These are phyloP conservation scores for Bombylius discolor DNA, from an alignment of 2,888 invertebrate genomes.

Conservation along the genomic window DNA sequence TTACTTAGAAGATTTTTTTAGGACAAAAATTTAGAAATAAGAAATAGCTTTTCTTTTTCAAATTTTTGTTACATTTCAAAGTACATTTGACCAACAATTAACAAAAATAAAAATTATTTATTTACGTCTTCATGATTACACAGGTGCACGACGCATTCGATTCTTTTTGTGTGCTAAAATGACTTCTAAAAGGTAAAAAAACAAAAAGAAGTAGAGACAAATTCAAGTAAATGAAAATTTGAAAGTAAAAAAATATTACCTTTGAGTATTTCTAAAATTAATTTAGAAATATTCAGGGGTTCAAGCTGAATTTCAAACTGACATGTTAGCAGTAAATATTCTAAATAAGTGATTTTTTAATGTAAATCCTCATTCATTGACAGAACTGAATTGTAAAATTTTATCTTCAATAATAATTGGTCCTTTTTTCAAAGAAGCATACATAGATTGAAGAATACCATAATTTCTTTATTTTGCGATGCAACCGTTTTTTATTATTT, in stretches of 20 bases:
- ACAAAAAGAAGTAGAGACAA: background rate
- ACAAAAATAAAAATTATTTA: slow-evolving; percentile 9
- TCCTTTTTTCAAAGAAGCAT: slow-evolving; percentile 66
- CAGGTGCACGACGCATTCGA: slow-evolving; percentile 57
- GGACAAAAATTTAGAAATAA: no score
- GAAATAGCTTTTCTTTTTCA: no score
- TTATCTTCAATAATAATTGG: slow-evolving; percentile 61
- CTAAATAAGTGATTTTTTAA: slow-evolving; percentile 57
- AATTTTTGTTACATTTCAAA: no score
- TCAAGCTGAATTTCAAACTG: slow-evolving; percentile 73
- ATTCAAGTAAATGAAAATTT: background rate
- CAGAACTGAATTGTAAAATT: slow-evolving; percentile 72
- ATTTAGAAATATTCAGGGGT: slow-evolving; percentile 54
- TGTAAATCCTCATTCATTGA: slow-evolving; percentile 75
- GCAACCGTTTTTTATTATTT: background rate
- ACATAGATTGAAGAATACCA: slow-evolving; percentile 76
- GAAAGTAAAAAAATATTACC: slow-evolving; percentile 37
- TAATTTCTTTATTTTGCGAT: slow-evolving; percentile 20
- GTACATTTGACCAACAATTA: no score
- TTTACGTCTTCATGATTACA: slow-evolving; percentile 29
- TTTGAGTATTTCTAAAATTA: slow-evolving; percentile 54
- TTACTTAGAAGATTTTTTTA: no score
- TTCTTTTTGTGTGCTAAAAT: slow-evolving; percentile 54
- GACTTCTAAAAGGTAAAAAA: slow-evolving; percentile 45
- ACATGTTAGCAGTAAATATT: slow-evolving; percentile 82